Evolutionary conservation across 1,140 invertebrate genomes (phyloP).

Genomic region (Galleria mellonella): DNA sequence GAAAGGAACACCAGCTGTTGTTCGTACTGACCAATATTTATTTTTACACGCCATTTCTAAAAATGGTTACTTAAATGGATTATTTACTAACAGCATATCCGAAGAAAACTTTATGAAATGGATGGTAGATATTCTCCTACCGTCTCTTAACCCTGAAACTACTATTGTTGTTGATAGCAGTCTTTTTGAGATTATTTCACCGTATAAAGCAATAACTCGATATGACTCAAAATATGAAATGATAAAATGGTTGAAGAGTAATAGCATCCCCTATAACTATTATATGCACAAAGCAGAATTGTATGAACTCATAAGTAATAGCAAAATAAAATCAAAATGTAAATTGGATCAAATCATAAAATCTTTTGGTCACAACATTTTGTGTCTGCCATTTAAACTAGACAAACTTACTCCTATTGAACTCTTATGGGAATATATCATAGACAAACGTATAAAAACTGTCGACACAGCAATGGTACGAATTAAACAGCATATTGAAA

Average conservation of each 20-base stretch:
- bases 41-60: conserved; percentile 27
- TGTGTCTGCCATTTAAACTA: conserved; percentile 25
- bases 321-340: conserved; percentile 4
- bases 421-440: conserved; percentile 22
- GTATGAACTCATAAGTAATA: conserved; percentile 28
- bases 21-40: conserved; percentile 7
- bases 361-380: conserved; percentile 29
- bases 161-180: conserved; percentile 30
- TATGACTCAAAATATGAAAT: conserved; percentile 31
- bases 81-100: conserved; percentile 15
- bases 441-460: not conserved
- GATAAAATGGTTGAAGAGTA: conserved; percentile 26
- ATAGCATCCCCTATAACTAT: conserved; percentile 25
- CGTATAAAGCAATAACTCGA: conserved; percentile 17
- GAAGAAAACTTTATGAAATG: conserved; percentile 28
- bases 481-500: not conserved
- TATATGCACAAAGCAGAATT: conserved; percentile 31
- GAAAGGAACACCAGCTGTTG: not conserved
- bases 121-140: conserved; percentile 29
- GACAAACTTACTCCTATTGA: conserved; percentile 19
- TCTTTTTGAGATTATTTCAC: conserved; percentile 12
- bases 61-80: conserved; percentile 17
- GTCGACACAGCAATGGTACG: too few species aligned
- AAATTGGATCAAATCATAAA: conserved; percentile 28
- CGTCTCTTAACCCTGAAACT: conserved; percentile 15